Base-by-base conservation (phyloP, 2,888 invertebrate species). In the Ctenicera cuprea region DNA sequence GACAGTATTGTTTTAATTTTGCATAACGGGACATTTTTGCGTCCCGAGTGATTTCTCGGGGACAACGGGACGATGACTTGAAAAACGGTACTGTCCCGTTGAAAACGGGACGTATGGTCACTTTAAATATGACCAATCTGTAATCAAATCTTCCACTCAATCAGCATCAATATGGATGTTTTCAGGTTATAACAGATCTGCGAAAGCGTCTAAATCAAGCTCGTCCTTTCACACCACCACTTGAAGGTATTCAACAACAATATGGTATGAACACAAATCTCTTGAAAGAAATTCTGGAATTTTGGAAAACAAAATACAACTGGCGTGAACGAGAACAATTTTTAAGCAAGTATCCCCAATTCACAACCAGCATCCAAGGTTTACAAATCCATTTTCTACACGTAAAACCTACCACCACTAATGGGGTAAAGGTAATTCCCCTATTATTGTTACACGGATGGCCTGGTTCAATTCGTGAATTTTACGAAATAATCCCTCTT, bases 381-480 rank as follows among this genome's bases (percentile, higher is more conserved):
- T 81, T 92, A 71, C 87, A 92, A 75, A 89, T 94, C 74, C 93
- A 94, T 82, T 95, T 91, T 83, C 84, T 94, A 18, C 93, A 91
- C 78, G 89, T 90, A 1, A 93, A 92, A 85, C 91, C 92, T 5
- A 85, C 80, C 62, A 72, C 77, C 83, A 72, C 80, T 0, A 22
- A 71, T 20, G 77, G 77, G 3, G 37, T 82, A 0, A 83, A 89
- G 80, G 88, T 91, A 0, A 76, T 93, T 0, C 94, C 95, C 0
- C 82, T 95, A 0, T 86, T 95, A 1, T 79, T 97, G 43, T 85
- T 94, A 12, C 97, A 97, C 83, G 97, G 97, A 38, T 97, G 97
- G 97, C 96, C 97, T 0, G 95, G 96, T 0, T 95, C 95, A 0
- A 89, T 96, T 0, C 88, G 92, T 16, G 97, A 97, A 86, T 97